These are phyloP conservation scores for Mareca penelope DNA, from an alignment of 2,797 vertebrate genomes.

Conservation along the genomic window DNA sequence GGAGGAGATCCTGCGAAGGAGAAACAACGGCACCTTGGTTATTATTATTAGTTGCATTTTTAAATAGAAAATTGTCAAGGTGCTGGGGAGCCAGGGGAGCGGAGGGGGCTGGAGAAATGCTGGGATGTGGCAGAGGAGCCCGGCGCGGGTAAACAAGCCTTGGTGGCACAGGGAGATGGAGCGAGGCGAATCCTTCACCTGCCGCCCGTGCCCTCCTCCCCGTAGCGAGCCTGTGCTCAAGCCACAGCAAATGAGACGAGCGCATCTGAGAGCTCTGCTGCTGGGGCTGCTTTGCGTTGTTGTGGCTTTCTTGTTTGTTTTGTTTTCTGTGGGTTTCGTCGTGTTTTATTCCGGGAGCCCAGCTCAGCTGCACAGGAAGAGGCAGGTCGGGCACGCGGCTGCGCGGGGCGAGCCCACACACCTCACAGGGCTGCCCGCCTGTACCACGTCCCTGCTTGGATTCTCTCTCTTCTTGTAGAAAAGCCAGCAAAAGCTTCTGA, in stretches of 20 bases:
- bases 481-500: background rate
- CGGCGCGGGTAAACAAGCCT: background rate
- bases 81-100: constrained; percentile 32
- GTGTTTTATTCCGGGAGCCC: background rate
- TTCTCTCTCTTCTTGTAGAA: fast-evolving
- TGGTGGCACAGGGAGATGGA: background rate
- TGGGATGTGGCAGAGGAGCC: constrained; percentile 9
- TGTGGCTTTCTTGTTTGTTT: background rate
- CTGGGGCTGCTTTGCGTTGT: background rate
- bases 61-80: constrained; percentile 43
- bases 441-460: fast-evolving
- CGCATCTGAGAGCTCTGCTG: background rate
- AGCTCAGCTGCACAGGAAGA: background rate
- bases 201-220: background rate
- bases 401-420: background rate
- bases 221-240: background rate
- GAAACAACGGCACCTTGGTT: constrained; percentile 27
- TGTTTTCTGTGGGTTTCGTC: background rate
- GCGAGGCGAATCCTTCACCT: constrained; percentile 5
- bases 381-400: background rate
- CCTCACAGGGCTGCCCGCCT: background rate
- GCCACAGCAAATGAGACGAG: background rate
- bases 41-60: constrained; percentile 39
- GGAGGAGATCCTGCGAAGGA: constrained; percentile 31
- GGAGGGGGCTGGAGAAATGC: background rate